phyloP scores from a whole-genome alignment of 2,797 vertebrate species.

The Poecilia picta region DNA sequence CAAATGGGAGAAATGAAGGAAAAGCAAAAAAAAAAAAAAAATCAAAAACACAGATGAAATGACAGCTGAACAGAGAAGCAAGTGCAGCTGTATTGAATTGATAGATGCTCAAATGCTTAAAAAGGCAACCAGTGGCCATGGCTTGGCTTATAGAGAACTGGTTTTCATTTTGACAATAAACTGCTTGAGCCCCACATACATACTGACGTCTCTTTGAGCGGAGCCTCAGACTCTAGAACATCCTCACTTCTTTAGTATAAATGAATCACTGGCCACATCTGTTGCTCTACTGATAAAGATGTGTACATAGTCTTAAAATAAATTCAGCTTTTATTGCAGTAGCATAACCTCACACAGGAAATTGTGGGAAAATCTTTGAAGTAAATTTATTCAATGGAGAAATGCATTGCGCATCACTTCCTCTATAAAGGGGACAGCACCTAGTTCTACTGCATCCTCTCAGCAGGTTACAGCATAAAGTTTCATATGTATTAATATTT shows the following conservation, averaged over 20 bases:
- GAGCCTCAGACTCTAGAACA: not conserved
- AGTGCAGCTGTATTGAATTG: not conserved
- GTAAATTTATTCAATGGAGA: not conserved
- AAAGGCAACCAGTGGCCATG: not conserved
- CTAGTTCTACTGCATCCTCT: not conserved
- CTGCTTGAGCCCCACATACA: not conserved
- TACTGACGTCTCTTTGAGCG: not conserved
- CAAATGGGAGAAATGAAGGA: constrained; percentile 11
- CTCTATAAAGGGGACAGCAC: not conserved
- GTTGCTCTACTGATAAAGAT: not conserved
- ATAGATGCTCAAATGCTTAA: not conserved
- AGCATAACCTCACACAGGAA: not conserved
- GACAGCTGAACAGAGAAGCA: not conserved
- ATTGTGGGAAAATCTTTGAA: not conserved
- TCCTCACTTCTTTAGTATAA: not conserved
- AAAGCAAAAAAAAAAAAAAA: not conserved
- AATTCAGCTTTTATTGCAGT: not conserved
- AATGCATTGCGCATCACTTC: not conserved
- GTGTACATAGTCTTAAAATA: not conserved
- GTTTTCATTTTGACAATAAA: not conserved
- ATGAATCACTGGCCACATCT: not conserved
- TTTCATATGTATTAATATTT: not conserved
- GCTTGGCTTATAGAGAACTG: not conserved
- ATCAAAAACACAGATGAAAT: not conserved
- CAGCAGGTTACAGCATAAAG: not conserved